phyloP scores from a whole-genome alignment of 2,888 invertebrate species.

The Pyrochroa serraticornis region DNA sequence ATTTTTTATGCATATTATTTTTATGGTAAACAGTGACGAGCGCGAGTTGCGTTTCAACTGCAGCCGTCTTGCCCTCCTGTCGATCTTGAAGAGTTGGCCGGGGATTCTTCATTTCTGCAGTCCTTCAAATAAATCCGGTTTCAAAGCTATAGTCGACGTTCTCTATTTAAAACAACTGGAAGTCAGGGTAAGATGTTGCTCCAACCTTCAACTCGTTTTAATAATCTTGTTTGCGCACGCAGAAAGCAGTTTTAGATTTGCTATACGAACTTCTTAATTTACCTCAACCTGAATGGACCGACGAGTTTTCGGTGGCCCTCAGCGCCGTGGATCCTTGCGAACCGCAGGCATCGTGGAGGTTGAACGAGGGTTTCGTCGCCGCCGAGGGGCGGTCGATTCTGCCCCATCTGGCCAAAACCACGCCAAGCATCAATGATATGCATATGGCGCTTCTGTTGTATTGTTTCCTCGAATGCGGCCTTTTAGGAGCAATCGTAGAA shows the following conservation, averaged over 20 bases:
- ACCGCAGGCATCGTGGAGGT: slow-evolving; percentile 83
- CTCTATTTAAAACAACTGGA: slow-evolving; percentile 87
- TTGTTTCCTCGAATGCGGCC: slow-evolving; percentile 84
- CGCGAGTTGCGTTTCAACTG: slow-evolving; percentile 84
- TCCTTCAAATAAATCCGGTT: slow-evolving; percentile 74
- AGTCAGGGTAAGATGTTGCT: slow-evolving; percentile 75
- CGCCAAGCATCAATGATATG: slow-evolving; percentile 90
- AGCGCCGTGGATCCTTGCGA: slow-evolving; percentile 88
- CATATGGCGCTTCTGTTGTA: slow-evolving; percentile 88
- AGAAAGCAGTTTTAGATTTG: slow-evolving; percentile 92
- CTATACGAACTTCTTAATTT: slow-evolving; percentile 88
- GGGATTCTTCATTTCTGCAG: slow-evolving; percentile 88
- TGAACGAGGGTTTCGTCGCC: slow-evolving; percentile 94
- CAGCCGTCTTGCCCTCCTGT: slow-evolving; percentile 81
- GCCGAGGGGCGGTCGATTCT: slow-evolving; percentile 86
- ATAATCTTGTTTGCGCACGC: slow-evolving; percentile 20
- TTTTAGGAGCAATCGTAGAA: slow-evolving; percentile 88
- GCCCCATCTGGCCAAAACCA: slow-evolving; percentile 82
- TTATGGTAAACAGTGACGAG: slow-evolving; percentile 63
- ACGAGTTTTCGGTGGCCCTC: slow-evolving; percentile 87
- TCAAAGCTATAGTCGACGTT: slow-evolving; percentile 78
- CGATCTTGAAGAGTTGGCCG: slow-evolving; percentile 89
- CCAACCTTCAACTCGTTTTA: slow-evolving; percentile 4
- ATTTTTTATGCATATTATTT: neutral
- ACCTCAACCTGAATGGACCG: slow-evolving; percentile 90